A percentile compares a stretch with the other conserved stretches of the same genome.
These are phyloP conservation scores for Tryphoninae sp. DNA, from an alignment of 2,888 invertebrate species.

Conservation along the genomic window DNA sequence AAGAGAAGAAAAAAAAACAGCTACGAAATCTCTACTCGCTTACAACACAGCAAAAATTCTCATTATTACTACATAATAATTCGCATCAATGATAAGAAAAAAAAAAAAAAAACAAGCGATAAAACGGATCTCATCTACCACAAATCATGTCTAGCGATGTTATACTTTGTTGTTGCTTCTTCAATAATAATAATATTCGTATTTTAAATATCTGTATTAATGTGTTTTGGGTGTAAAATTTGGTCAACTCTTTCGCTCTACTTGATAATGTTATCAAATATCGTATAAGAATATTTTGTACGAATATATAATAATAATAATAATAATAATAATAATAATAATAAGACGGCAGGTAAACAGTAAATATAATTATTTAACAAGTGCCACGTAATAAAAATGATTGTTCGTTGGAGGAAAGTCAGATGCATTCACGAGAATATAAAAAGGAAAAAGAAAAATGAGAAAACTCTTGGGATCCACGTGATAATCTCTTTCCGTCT, in stretches of 20 bases:
- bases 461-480: conserved; percentile 22
- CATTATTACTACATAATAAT: conserved; percentile 49
- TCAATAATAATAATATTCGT: conserved; percentile 58
- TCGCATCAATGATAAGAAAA: conserved; percentile 44
- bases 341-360: conserved; percentile 73
- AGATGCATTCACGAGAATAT: conserved; percentile 61
- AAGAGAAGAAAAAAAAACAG: conserved; percentile 67
- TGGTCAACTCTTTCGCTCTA: conserved; percentile 71
- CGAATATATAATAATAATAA: conserved; percentile 70
- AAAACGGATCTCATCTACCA: conserved; percentile 53
- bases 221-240: conserved; percentile 69
- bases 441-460: conserved; percentile 48
- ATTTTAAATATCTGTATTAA: conserved; percentile 59
- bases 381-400: conserved; percentile 75
- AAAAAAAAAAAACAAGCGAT: conserved; percentile 54
- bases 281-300: conserved; percentile 74
- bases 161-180: conserved; percentile 30
- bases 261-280: conserved; percentile 70
- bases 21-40: conserved; percentile 72
- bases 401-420: conserved; percentile 69
- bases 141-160: conserved; percentile 46
- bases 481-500: conserved; percentile 27
- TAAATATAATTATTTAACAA: conserved; percentile 80
- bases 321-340: conserved; percentile 58
- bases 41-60: conserved; percentile 69